Percentiles rank a stretch among this genome's conserved stretches.
Conservation (phyloP, 23 tunicate species). For the Corella eumyota region DNA sequence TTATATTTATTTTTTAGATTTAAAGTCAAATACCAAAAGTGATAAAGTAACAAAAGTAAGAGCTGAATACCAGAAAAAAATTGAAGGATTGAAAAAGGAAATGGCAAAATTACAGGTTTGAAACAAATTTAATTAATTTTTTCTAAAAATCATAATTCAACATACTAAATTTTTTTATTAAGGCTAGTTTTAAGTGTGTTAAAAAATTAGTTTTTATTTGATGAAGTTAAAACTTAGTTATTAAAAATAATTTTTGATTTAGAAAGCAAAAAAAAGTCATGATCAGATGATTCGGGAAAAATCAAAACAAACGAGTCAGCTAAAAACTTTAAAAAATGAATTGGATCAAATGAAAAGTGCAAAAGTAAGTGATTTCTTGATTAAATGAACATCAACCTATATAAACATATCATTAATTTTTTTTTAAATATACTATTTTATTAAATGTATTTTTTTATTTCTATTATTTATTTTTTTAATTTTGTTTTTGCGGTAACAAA, state of each 20-base stretch:
- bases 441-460: conserved; percentile 1
- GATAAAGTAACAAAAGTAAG: conserved; percentile 35
- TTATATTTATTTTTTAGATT: conserved; percentile 19
- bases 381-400: too few relatives aligned
- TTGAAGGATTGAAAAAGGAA: conserved; percentile 66
- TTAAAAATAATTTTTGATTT: background rate
- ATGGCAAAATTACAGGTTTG: conserved; percentile 69
- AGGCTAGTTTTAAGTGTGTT: too few relatives aligned
- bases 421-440: background rate
- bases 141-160: background rate
- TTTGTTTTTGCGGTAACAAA: too few relatives aligned
- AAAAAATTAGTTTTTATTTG: background rate
- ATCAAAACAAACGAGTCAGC: conserved; percentile 38
- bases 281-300: conserved; percentile 58
- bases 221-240: background rate
- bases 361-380: conserved; percentile 22
- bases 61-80: conserved; percentile 46
- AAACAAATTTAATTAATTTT: background rate
- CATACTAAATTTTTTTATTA: too few relatives aligned
- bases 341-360: conserved; percentile 59
- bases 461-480: background rate
- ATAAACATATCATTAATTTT: too few relatives aligned
- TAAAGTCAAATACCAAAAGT: conserved; percentile 25
- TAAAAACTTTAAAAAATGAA: conserved; percentile 44
- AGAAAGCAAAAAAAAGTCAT: conserved; percentile 66